These are phyloP conservation scores for Cephalopachus bancanus DNA, from an alignment of 2,797 vertebrate species.

Conservation along the genomic window DNA sequence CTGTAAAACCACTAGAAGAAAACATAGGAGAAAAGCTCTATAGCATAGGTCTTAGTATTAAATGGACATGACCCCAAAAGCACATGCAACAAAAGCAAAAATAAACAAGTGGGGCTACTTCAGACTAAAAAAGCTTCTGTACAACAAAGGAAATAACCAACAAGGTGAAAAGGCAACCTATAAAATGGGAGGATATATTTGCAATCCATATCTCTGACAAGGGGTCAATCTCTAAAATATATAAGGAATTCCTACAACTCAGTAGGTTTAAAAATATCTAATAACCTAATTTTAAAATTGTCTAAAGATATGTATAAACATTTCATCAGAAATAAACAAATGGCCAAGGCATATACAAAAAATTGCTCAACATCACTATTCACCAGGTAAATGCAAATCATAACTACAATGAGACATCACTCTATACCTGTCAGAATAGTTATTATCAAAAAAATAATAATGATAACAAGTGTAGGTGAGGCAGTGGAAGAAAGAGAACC, in stretches of 20 bases:
- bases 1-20: neutral
- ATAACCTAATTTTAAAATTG: neutral
- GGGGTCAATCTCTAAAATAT: neutral
- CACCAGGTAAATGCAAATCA: neutral
- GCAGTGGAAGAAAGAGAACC: fast-evolving
- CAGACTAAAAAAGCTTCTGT: neutral
- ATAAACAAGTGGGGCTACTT: neutral
- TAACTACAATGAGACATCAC: neutral
- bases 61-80: neutral
- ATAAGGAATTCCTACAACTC: neutral
- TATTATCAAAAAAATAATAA: neutral
- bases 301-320: neutral
- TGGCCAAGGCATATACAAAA: neutral
- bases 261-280: neutral
- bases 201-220: neutral
- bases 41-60: neutral
- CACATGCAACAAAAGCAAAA: neutral
- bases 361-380: fast-evolving
- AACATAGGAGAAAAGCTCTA: neutral
- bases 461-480: neutral
- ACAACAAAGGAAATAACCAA: neutral
- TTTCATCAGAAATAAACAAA: neutral
- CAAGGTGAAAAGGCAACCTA: neutral
- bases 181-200: neutral
- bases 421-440: neutral